A percentile compares a stretch with the other conserved stretches of the same genome.
Evolutionary conservation across 2,888 invertebrate genomes (phyloP).

Genomic region (Eupeodes latifasciatus): DNA sequence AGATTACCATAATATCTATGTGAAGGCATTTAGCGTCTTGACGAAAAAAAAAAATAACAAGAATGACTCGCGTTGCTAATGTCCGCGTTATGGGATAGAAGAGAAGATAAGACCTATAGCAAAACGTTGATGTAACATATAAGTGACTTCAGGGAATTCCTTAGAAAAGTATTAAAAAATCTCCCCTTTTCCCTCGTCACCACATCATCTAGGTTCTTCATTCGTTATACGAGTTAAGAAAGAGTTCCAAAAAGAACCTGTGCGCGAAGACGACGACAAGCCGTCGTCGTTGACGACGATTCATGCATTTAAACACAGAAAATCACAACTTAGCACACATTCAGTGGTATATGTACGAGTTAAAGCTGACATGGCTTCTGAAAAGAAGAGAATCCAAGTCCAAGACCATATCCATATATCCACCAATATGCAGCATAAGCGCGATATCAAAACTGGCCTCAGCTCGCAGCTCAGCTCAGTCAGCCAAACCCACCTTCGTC

Average conservation of each 20-base stretch:
- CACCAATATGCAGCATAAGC: constrained; percentile 56
- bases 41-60: neutral
- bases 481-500: constrained; percentile 73
- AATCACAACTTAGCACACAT: constrained; percentile 71
- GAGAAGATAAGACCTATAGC: constrained; percentile 8
- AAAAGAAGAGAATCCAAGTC: constrained; percentile 6
- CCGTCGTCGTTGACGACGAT: constrained; percentile 68
- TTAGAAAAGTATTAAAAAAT: constrained; percentile 52
- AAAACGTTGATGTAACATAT: constrained; percentile 1
- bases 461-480: constrained; percentile 5
- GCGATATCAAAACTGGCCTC: constrained; percentile 63
- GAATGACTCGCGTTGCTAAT: constrained; percentile 61
- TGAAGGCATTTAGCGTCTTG: constrained; percentile 63
- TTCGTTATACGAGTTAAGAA: constrained; percentile 24
- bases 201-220: neutral
- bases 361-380: constrained; percentile 34
- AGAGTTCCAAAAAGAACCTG: constrained; percentile 62
- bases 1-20: constrained; percentile 74
- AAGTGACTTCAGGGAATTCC: constrained; percentile 61
- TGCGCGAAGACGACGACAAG: constrained; percentile 26
- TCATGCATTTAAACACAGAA: constrained; percentile 74
- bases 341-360: constrained; percentile 41
- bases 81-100: constrained; percentile 62
- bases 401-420: constrained; percentile 56
- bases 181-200: neutral